Evolutionary conservation across 2,113 vertebrate genomes (phyloP).

Genomic region (Atlantisia rogersi): DNA sequence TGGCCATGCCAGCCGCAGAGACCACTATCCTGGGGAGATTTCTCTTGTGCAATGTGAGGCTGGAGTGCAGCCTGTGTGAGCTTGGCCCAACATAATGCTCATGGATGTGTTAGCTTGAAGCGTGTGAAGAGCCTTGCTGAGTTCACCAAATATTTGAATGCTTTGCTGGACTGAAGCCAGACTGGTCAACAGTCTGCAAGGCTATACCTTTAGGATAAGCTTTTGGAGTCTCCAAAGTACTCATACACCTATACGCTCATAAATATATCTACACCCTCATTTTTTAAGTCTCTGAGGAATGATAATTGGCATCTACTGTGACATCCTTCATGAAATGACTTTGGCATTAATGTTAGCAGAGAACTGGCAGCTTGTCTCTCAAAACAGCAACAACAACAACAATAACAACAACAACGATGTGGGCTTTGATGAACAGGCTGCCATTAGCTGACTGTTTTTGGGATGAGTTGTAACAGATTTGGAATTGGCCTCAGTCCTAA

Average conservation of each 20-base stretch:
- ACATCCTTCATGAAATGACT: background rate
- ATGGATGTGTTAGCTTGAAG: background rate
- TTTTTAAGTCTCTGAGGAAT: background rate
- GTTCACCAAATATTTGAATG: slow-evolving; percentile 26
- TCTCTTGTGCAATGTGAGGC: background rate
- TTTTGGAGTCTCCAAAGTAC: background rate
- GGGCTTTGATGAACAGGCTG: background rate
- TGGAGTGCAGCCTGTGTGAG: background rate
- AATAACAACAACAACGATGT: background rate
- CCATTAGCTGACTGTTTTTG: background rate
- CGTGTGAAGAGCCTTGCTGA: background rate
- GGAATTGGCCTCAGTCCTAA: background rate
- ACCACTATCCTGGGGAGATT: background rate
- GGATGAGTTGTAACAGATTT: background rate
- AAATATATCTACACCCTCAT: background rate
- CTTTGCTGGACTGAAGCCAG: slow-evolving; percentile 30
- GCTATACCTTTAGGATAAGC: background rate
- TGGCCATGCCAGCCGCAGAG: background rate
- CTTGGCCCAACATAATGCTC: background rate
- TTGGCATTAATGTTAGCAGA: background rate
- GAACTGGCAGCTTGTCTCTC: background rate
- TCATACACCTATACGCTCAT: background rate
- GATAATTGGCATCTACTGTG: background rate
- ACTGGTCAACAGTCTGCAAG: background rate
- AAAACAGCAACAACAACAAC: background rate